Base-by-base conservation (phyloP, 2,888 invertebrate species). In the Anticlea derivata region DNA sequence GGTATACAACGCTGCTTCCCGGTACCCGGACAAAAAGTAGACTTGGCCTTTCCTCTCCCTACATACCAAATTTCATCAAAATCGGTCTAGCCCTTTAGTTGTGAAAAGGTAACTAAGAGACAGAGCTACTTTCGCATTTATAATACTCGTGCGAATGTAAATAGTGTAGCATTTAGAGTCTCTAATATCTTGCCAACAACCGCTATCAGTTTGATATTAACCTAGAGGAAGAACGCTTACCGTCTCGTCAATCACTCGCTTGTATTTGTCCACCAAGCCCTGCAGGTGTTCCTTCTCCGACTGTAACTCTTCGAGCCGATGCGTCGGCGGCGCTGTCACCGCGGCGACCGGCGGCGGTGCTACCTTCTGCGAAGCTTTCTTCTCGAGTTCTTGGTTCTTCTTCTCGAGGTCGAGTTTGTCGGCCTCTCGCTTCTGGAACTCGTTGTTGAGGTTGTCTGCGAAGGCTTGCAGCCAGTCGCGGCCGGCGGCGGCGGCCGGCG, bases 181-280 rank as follows among this genome's bases (percentile, higher is more conserved):
- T n/a, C n/a, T n/a, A n/a, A n/a, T n/a, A n/a, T n/a, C n/a, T n/a
- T n/a, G n/a, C n/a, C n/a, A n/a, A n/a, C n/a, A n/a, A n/a, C n/a
- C n/a, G n/a, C n/a, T n/a, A n/a, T n/a, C n/a, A n/a, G n/a, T n/a
- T n/a, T n/a, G n/a, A n/a, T n/a, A n/a, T n/a, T n/a, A n/a, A n/a
- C n/a, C n/a, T n/a, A n/a, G n/a, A n/a, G n/a, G n/a, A n/a, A n/a
- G n/a, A 17, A 17, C 2, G 4, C 93, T 91, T 78, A 96, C 96
- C 63, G 96, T 96, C 73, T 96, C 95, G 61, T 93, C 93, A 58
- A 96, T 95, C 63, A 95, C 93, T 70, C 87, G 92, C 82, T 95
- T 94, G 74, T 96, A 95, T 78, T 95, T 92, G 58, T 92, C 92
- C 39, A 94, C 93, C 71, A 93, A 91, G 31, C 86, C 86, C 68